A percentile compares a stretch with the other conserved stretches of the same genome.
phyloP scores from a whole-genome alignment of 2,797 vertebrate genomes.

The Pangasius larnaudii region DNA sequence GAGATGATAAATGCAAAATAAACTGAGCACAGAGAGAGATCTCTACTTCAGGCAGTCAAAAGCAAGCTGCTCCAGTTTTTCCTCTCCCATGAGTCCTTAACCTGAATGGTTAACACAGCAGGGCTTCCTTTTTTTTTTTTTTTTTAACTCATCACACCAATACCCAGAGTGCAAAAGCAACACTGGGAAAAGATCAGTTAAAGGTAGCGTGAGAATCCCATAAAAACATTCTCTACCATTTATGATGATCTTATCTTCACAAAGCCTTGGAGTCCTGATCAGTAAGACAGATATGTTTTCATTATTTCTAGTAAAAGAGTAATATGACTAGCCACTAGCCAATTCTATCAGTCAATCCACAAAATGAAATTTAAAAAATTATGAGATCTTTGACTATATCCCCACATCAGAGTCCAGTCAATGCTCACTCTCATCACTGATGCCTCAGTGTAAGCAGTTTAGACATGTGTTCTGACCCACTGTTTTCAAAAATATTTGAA shows the following conservation, averaged over 20 bases:
- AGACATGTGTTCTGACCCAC: not conserved
- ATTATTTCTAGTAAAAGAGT: not conserved
- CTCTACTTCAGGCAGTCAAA: conserved; percentile 41
- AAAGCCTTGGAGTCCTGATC: not conserved
- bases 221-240: not conserved
- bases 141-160: not conserved
- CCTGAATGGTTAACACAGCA: conserved; percentile 1
- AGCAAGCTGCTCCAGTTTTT: conserved; percentile 31
- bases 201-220: not conserved
- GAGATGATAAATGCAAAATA: conserved; percentile 54
- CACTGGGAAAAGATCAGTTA: not conserved
- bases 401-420: not conserved
- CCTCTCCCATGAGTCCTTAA: conserved; percentile 28
- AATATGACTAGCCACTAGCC: not conserved
- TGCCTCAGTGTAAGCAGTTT: not conserved
- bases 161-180: not conserved
- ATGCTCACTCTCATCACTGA: not conserved
- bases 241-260: not conserved
- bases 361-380: not conserved
- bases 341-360: not conserved
- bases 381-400: not conserved
- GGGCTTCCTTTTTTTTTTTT: not conserved
- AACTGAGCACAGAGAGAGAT: conserved; percentile 29
- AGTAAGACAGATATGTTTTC: not conserved
- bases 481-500: not conserved